Percentiles rank a stretch among this genome's conserved stretches.
Evolutionary conservation across 2,113 vertebrate genomes (phyloP).

Genomic region (Azemiops feae): DNA sequence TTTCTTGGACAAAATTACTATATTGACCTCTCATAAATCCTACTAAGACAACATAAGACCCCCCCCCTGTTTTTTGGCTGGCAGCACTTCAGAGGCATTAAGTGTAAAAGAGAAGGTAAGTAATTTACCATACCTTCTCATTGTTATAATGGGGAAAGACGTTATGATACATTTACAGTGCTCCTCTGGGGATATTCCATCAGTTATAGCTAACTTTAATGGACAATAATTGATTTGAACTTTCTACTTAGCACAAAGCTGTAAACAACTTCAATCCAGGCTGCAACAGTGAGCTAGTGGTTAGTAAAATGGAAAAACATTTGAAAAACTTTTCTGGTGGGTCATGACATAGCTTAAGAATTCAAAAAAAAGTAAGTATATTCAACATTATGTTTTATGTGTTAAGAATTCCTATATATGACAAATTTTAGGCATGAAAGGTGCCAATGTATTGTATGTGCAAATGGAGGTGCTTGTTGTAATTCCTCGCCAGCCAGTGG

Average conservation of each 20-base stretch:
- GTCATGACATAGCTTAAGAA: conserved; percentile 61
- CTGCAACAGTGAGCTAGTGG: conserved; percentile 64
- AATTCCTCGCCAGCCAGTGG: too few relatives aligned
- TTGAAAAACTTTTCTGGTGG: conserved; percentile 66
- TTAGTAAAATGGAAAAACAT: conserved; percentile 78
- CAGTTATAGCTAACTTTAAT: conserved; percentile 85
- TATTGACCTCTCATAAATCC: conserved; percentile 60
- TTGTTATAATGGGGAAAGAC: conserved; percentile 81
- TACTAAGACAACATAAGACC: conserved; percentile 66
- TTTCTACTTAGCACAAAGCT: conserved; percentile 79
- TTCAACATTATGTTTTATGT: neutral
- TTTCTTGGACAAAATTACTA: conserved; percentile 55
- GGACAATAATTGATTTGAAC: conserved; percentile 86
- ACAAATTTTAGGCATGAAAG: neutral
- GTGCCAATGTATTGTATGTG: neutral
- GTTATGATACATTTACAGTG: conserved; percentile 79
- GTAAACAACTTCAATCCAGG: conserved; percentile 78
- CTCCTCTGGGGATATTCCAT: conserved; percentile 82
- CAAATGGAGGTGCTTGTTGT: neutral
- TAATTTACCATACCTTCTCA: conserved; percentile 75
- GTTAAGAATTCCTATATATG: neutral
- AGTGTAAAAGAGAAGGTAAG: conserved; percentile 81
- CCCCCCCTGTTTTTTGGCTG: conserved; percentile 55
- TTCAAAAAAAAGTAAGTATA: conserved; percentile 52
- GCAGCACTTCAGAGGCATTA: conserved; percentile 76